Evolutionary conservation across 2,888 invertebrate species (phyloP), one percentile per base, ranked within the genome.

Genomic region (Tipula lateralis): DNA sequence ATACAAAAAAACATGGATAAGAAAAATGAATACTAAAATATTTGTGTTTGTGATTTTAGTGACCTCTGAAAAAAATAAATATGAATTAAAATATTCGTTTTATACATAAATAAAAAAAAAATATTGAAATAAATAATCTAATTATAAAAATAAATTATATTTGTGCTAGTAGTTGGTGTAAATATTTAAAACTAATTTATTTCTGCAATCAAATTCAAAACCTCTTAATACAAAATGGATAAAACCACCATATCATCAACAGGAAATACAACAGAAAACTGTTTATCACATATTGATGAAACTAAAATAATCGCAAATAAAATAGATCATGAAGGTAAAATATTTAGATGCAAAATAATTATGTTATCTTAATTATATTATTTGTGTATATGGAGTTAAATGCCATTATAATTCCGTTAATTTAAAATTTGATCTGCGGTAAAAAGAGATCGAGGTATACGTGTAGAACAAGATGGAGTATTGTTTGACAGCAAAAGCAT

Each of bases 241-340:
- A 66, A 66, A 66, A 66, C 66, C 66, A 66, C 24, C 66, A 66
- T 66, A 66, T 66, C 66, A 66, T 24, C 66, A 66, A 66, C 66
- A 66, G 66, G 66, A 66, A 66, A 66, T 66, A 66, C 66, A 24
- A 66, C 66, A 66, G 66, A 66, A 66, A 66, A 66, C 24, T 66
- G 19, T 66, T 66, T 66, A 66, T 24, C 66, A 66, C 24, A 19
- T 66, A 24, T 66, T 0, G 66, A 66, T 66, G 66, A 66, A 66
- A 66, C 66, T 24, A 66, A 66, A 66, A 24, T 66, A 9, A 66
- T 66, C 24, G 7, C 24, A 9, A 66, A 50, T 50, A 50, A 50
- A 50, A 16, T 50, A 50, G 44, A 50, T 50, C 66, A 66, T 66
- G 66, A 66, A 66, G 66, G 66, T 66, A 66, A 66, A 16, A 19